Base-by-base conservation (phyloP, 1,140 invertebrate genomes). In the Musca domestica region DNA sequence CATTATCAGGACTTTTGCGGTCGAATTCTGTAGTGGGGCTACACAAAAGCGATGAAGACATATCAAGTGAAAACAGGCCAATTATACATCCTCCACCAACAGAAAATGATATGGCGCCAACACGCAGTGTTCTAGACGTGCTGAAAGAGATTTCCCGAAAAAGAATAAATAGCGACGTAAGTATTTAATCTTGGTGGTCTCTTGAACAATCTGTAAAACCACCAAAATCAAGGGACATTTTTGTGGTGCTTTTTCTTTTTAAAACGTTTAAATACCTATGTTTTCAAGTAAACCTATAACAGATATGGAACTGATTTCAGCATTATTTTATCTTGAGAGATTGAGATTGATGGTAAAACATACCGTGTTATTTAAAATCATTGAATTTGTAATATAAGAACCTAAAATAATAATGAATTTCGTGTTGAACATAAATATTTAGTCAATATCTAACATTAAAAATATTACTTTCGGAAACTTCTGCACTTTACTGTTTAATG, bases 121-220 rank as follows among this genome's bases (percentile, higher is more conserved):
- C 83, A 7, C 78, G 82, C 47, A 84, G 83, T 71, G 83, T 84
- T 30, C 71, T 85, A 17, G 84, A 85, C 69, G 84, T 83, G 27
- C 72, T 85, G 0, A 85, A 84, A 69, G 84, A 85, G 71, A 85
- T 85, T 34, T 85, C 84, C 1, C 73, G 83, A n/a, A 84, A 85
- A 74, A 77, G 83, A 17, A 84, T 85, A 7, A 83, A 84, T 68
- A 77, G 75, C 49, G 78, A 78, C 52, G 83, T 84, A 81, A 78
- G 78, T 58, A 15, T 63, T 1, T 4, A 7, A n/a, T 3, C 12
- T 20, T 25, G 7, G 30, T 34, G 17, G 10, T n/a, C 3, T 30
- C 41, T 52, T 67, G 61, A 67, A 54, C 14, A 65, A 46, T 12
- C 41, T 47, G 47, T 71, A 23, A 47, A n/a, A n/a, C n/a, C n/a